These are phyloP conservation scores for Chrosomus eos DNA, from an alignment of 2,797 vertebrate genomes.

Conservation along the genomic window DNA sequence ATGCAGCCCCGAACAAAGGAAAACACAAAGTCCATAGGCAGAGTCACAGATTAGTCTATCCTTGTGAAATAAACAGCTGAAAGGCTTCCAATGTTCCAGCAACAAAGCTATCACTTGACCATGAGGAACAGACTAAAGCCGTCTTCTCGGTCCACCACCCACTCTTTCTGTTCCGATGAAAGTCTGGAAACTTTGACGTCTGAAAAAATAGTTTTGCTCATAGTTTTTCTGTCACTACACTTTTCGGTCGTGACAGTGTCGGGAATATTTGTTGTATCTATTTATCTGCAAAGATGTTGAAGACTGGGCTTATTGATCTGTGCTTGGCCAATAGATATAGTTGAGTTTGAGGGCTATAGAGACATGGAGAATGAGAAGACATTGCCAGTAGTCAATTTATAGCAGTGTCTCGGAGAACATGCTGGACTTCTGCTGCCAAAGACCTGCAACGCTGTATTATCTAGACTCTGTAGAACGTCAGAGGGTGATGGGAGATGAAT, in stretches of 20 bases:
- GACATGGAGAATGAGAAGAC: background rate
- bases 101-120: background rate
- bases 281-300: background rate
- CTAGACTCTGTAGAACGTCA: constrained; percentile 65
- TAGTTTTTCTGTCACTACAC: background rate
- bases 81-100: background rate
- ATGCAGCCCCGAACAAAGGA: background rate
- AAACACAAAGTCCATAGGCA: background rate
- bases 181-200: background rate
- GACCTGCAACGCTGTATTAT: constrained; percentile 74
- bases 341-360: constrained; percentile 52
- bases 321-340: background rate
- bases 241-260: constrained; percentile 9
- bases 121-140: constrained; percentile 1
- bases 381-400: constrained; percentile 68
- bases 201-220: no score
- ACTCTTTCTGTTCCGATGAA: background rate
- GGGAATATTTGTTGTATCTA: no score
- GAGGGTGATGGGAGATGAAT: constrained; percentile 13
- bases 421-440: constrained; percentile 48
- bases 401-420: constrained; percentile 9
- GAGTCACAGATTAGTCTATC: constrained; percentile 1
- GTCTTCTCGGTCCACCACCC: background rate
- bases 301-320: background rate
- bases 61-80: constrained; percentile 8